A percentile compares a stretch with the other conserved stretches of the same genome.
These are phyloP conservation scores for Chamaedrilus cognettii DNA, from an alignment of 2,888 invertebrate species.

Conservation along the genomic window DNA sequence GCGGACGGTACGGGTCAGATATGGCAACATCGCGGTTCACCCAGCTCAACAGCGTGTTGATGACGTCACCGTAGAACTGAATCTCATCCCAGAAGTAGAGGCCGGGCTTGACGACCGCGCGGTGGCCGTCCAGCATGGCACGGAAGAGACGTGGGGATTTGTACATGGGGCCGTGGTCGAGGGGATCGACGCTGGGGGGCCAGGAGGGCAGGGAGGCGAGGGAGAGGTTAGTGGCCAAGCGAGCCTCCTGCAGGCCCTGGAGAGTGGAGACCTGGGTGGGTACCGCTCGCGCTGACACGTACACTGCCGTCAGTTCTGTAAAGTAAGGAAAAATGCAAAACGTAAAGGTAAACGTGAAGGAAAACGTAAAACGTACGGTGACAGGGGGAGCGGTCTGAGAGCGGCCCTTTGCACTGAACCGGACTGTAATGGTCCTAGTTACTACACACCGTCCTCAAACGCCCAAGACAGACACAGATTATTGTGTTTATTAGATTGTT, in stretches of 20 bases:
- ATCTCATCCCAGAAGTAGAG: slow-evolving; percentile 37
- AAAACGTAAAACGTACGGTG: too few relatives aligned
- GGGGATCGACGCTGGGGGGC: slow-evolving; percentile 1
- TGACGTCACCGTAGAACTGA: slow-evolving; percentile 37
- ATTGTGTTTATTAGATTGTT: too few relatives aligned
- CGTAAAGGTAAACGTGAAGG: too few relatives aligned
- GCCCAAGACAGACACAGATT: too few relatives aligned
- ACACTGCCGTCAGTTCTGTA: slow-evolving; percentile 11
- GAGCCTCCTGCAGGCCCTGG: too few relatives aligned
- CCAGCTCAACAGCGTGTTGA: slow-evolving; percentile 36
- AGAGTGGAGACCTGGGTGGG: too few relatives aligned
- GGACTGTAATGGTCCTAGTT: too few relatives aligned
- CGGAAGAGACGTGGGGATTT: slow-evolving; percentile 33
- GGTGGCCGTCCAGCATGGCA: slow-evolving; percentile 35
- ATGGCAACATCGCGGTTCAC: slow-evolving; percentile 23
- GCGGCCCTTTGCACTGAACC: too few relatives aligned
- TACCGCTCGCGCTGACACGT: slow-evolving; percentile 7
- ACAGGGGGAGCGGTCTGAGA: too few relatives aligned
- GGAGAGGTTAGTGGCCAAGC: too few relatives aligned
- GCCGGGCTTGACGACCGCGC: slow-evolving; percentile 32
- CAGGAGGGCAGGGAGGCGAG: slow-evolving; percentile 10
- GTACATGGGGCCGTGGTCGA: slow-evolving; percentile 13
- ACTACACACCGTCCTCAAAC: too few relatives aligned
- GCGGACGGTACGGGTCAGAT: background rate
- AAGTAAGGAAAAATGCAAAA: too few relatives aligned